Conservation (phyloP, 2,113 vertebrate species). For the Chloropsis hardwickii region DNA sequence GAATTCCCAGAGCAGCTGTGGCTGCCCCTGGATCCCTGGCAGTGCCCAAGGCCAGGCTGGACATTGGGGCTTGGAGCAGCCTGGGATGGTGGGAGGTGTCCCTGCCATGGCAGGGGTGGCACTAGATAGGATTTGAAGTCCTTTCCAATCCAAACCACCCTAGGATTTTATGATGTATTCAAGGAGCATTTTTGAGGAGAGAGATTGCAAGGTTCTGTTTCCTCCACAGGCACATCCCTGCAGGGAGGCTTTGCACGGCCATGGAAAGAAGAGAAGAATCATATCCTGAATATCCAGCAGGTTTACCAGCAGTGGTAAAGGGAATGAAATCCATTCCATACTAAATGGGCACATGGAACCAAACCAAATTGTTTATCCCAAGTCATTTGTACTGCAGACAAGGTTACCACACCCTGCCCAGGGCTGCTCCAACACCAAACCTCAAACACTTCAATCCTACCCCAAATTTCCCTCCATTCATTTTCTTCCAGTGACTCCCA, state of each 20-base stretch:
- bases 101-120: background rate
- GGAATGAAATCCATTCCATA: background rate
- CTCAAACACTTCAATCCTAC: background rate
- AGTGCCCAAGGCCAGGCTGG: background rate
- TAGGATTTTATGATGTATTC: background rate
- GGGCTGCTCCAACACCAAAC: background rate
- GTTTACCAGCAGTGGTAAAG: background rate
- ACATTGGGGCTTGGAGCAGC: background rate
- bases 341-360: accelerated
- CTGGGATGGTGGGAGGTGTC: background rate
- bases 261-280: background rate
- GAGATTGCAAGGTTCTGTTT: background rate
- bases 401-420: background rate
- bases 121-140: background rate
- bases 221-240: background rate
- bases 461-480: background rate
- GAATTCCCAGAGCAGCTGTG: background rate
- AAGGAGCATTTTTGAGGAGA: background rate
- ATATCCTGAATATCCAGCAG: background rate
- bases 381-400: background rate
- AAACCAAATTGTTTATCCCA: background rate
- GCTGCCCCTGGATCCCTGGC: background rate
- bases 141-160: background rate
- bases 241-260: background rate
- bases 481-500: background rate